phyloP scores from a whole-genome alignment of 2,113 vertebrate species.

The Gobio gobio region DNA sequence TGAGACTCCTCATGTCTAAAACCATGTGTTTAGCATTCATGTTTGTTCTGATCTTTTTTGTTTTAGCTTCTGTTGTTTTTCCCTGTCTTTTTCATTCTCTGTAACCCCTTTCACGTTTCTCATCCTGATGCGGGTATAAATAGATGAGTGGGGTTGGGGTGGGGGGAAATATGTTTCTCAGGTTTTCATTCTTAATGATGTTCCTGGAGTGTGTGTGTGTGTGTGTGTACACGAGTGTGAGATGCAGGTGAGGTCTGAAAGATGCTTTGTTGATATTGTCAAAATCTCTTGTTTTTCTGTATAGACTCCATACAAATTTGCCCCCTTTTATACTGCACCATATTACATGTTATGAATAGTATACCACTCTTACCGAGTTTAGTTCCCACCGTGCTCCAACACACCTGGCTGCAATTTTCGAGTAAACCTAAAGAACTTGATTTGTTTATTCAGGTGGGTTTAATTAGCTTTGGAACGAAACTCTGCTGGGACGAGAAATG shows the following conservation, averaged over 20 bases:
- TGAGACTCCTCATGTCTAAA: constrained; percentile 14
- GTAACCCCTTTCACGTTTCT: constrained; percentile 25
- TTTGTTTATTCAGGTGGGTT: constrained; percentile 18
- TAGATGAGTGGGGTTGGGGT: constrained; percentile 33
- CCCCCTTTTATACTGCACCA: neutral
- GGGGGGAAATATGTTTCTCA: constrained; percentile 4
- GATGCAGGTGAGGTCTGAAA: constrained; percentile 19
- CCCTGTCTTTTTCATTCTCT: neutral
- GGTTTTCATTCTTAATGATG: constrained; percentile 46
- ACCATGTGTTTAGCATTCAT: neutral
- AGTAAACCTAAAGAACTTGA: neutral
- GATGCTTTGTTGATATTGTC: constrained; percentile 11
- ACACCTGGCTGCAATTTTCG: neutral
- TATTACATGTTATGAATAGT: constrained; percentile 4
- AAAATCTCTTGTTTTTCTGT: constrained; percentile 40
- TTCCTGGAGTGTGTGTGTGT: constrained; percentile 38
- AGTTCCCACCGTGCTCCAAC: neutral
- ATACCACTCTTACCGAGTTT: neutral
- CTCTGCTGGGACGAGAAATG: neutral
- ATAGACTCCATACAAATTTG: constrained; percentile 41
- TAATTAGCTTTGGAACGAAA: neutral
- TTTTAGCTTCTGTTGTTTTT: constrained; percentile 14
- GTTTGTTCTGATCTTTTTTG: constrained; percentile 18
- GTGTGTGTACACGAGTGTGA: neutral
- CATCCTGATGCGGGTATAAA: constrained; percentile 56